phyloP scores from a whole-genome alignment of 2,113 vertebrate species.

The Aythya baeri region DNA sequence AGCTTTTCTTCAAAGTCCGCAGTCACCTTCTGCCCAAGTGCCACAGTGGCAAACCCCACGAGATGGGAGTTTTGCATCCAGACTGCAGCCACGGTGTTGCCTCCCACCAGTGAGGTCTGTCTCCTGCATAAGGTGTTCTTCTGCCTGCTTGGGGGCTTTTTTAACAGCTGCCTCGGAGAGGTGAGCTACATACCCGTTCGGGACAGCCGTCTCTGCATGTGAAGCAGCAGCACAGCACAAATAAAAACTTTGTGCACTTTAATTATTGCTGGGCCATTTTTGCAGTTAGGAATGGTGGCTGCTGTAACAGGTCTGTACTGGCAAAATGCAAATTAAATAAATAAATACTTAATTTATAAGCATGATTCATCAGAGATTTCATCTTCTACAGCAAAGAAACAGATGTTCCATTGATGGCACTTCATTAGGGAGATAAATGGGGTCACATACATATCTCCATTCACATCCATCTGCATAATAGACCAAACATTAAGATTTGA shows the following conservation, averaged over 20 bases:
- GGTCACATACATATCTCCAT: conserved; percentile 59
- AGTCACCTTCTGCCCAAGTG: not conserved
- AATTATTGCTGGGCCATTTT: not conserved
- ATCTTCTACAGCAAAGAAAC: conserved; percentile 64
- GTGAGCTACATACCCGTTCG: not conserved
- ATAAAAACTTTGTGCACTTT: not conserved
- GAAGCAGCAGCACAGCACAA: not conserved
- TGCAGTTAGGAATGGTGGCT: not conserved
- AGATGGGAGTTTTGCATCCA: rapidly evolving
- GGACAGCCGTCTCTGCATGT: not conserved
- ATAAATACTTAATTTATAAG: conserved; percentile 66
- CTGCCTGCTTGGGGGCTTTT: not conserved
- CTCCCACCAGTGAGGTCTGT: not conserved
- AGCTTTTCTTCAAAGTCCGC: not conserved
- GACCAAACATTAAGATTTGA: conserved; percentile 53
- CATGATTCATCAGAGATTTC: conserved; percentile 67
- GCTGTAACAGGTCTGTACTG: conserved; percentile 31
- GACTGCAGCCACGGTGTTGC: not conserved
- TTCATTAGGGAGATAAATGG: conserved; percentile 74
- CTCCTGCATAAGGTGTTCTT: too few species aligned
- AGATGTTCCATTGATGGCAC: conserved; percentile 72
- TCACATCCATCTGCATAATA: conserved; percentile 67
- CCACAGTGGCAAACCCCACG: rapidly evolving
- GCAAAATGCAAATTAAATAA: conserved; percentile 64
- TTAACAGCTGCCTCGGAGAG: not conserved